Evolutionary conservation across 2,113 vertebrate species (phyloP), one percentile per base, ranked within the genome.

Genomic region (Austrofundulus limnaeus): DNA sequence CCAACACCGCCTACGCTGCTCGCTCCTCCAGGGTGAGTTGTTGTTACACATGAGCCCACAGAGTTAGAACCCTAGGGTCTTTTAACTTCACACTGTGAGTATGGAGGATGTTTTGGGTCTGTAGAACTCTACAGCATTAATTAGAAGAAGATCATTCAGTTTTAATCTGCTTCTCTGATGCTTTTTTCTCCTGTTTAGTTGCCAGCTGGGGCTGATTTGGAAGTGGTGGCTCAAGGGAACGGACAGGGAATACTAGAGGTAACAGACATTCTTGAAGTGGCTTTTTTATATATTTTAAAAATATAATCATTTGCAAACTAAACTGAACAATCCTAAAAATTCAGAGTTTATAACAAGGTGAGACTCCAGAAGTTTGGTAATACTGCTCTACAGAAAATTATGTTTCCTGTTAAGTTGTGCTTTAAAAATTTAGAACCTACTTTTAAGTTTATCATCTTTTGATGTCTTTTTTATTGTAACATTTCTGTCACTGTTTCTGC

Each of bases 181-280:
- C 12, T 14, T n/a, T 41, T 69, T 56, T n/a, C 55, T 56, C 15
- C 31, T 54, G 15, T 2, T 1, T 42, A 93, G 92, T 28, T 91
- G 25, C 89, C 88, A 23, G 21, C 78, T 45, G 75, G 91, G 2
- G 46, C 91, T 66, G 84, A 88, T 15, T 84, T 95, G 59, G 82
- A 47, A 0, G 92, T 94, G 16, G 82, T 60, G 23, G 94, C 93
- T 0, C 63, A 59, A 67, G 95, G 95, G 12, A 83, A 59, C 0
- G 94, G 94, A 31, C 78, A 90, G 61, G 94, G 93, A 48, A 92
- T 93, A 0, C 74, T 95, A 62, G 94, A 95, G 0, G 93, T 95
- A 61, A 24, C 20, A n/a, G 2, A 12, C 4, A 13, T 34, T 20
- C 12, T 16, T 1, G 7, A 13, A 17, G 15, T 16, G 31, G 31